Evolutionary conservation across 2,888 invertebrate genomes (phyloP).

Genomic region (Cyclophora punctaria): DNA sequence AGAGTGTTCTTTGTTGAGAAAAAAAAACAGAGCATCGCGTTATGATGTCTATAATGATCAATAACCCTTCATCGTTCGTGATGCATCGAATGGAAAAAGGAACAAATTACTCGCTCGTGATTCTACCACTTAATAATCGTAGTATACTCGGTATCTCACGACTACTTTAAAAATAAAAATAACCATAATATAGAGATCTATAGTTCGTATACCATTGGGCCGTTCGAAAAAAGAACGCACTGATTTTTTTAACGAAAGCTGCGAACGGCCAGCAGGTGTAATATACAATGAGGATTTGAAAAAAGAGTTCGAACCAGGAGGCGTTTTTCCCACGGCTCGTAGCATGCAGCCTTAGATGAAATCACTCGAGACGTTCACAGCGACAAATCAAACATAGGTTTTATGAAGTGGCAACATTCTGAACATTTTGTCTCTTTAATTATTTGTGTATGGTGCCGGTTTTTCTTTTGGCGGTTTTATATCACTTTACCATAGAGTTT

Average conservation of each 20-base stretch:
- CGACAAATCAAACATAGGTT: too few species aligned
- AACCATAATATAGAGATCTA: slow-evolving; percentile 38
- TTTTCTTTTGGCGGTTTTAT: too few species aligned
- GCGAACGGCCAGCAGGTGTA: slow-evolving; percentile 72
- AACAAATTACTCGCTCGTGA: slow-evolving; percentile 58
- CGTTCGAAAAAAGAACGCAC: slow-evolving; percentile 56
- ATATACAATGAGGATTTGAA: slow-evolving; percentile 68
- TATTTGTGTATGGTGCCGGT: too few species aligned
- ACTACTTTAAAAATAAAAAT: slow-evolving; percentile 66
- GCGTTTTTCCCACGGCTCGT: slow-evolving; percentile 71
- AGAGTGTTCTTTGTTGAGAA: slow-evolving; percentile 39
- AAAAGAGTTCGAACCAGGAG: slow-evolving; percentile 68
- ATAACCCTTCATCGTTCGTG: slow-evolving; percentile 62
- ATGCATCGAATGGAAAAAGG: slow-evolving; percentile 43
- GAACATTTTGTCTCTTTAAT: too few species aligned
- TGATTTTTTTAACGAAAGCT: slow-evolving; percentile 70
- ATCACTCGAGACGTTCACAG: too few species aligned
- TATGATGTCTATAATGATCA: slow-evolving; percentile 66
- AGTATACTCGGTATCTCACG: slow-evolving; percentile 68
- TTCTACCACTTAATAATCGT: slow-evolving; percentile 71
- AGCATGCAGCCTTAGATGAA: too few species aligned
- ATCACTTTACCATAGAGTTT: too few species aligned
- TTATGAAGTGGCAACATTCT: slow-evolving; percentile 7
- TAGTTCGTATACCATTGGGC: slow-evolving; percentile 42
- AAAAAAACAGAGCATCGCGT: slow-evolving; percentile 37